A percentile compares a stretch with the other conserved stretches of the same genome.
Evolutionary conservation across 1,140 invertebrate species (phyloP).

Genomic region (Pentalonia nigronervosa): DNA sequence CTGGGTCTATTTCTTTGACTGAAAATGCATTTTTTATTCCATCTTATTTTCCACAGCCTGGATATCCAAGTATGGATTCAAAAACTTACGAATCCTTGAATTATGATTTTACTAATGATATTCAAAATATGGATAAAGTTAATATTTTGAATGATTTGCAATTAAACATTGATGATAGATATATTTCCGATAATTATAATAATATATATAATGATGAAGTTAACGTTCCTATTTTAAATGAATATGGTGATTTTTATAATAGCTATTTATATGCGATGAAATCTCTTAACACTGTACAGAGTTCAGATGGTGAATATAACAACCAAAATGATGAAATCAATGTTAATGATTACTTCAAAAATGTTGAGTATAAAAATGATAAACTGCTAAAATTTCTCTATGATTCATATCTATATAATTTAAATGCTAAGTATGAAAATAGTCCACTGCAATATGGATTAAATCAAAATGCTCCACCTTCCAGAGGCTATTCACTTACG

Average conservation of each 20-base stretch:
- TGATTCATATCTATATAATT: not conserved
- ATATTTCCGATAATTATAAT: not conserved
- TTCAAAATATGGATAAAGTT: not conserved
- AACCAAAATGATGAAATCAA: not conserved
- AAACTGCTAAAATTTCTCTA: not conserved
- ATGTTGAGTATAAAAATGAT: not conserved
- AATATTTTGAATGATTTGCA: not conserved
- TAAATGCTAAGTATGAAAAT: not conserved
- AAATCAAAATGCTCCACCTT: not conserved
- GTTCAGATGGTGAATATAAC: not conserved
- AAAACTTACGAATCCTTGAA: not conserved
- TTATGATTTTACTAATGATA: not conserved
- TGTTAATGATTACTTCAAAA: not conserved
- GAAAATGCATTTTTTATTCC: no score
- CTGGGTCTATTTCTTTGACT: no score
- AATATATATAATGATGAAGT: not conserved
- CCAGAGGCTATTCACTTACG: not conserved
- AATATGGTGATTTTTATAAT: not conserved
- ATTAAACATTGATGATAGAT: not conserved
- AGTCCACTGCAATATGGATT: not conserved
- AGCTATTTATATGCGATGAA: not conserved
- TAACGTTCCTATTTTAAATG: not conserved
- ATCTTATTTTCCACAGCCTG: not conserved
- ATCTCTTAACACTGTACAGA: not conserved
- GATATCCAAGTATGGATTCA: not conserved